Evolutionary conservation across 2,113 vertebrate species (phyloP).

Genomic region (Poecile atricapillus): DNA sequence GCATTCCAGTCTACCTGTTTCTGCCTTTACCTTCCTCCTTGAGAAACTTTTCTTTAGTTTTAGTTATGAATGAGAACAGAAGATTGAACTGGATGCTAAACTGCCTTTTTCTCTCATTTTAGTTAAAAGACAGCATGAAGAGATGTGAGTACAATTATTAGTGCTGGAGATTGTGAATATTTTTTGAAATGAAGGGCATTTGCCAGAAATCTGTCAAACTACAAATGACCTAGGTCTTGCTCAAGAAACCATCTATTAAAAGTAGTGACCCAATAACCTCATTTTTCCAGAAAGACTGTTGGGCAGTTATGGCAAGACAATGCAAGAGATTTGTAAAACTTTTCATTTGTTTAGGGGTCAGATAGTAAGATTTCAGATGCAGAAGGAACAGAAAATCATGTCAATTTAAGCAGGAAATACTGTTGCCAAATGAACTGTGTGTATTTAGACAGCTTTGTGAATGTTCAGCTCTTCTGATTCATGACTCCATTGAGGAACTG

Average conservation of each 20-base stretch:
- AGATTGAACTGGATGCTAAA: neutral
- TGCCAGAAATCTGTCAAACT: conserved; percentile 24
- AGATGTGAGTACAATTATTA: neutral
- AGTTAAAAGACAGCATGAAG: neutral
- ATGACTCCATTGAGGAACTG: neutral
- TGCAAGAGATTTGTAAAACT: neutral
- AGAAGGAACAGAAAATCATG: neutral
- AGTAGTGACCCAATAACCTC: conserved; percentile 3
- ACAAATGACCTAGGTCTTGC: neutral
- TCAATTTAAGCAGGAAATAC: neutral
- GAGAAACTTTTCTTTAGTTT: neutral
- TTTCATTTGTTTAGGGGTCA: neutral
- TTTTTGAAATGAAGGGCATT: neutral
- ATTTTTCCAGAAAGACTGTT: conserved; percentile 3
- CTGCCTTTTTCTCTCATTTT: neutral
- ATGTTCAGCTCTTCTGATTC: neutral
- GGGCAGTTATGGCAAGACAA: neutral
- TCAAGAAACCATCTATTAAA: neutral
- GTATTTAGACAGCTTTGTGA: neutral
- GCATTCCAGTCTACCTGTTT: neutral
- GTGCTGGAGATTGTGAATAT: neutral
- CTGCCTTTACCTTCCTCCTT: neutral
- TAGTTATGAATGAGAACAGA: neutral
- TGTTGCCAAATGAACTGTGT: neutral
- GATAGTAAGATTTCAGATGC: neutral